Percentiles rank a stretch among this genome's conserved stretches.
Evolutionary conservation across 2,113 vertebrate species (phyloP).

Genomic region (Phylloscopus trochiloides): DNA sequence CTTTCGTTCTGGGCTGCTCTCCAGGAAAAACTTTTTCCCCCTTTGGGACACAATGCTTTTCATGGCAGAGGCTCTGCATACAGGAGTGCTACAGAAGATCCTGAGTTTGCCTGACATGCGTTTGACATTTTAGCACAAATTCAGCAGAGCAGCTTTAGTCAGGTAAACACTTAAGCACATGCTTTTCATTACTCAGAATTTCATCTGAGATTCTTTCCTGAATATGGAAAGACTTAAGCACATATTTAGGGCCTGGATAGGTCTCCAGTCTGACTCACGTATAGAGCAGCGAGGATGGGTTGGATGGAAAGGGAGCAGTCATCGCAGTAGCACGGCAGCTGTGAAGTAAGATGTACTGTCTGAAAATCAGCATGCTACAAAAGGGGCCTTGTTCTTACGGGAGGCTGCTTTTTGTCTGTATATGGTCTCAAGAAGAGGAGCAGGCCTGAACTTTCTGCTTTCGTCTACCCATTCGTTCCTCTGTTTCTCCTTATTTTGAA

Average conservation of each 20-base stretch:
- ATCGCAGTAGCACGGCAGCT: fast-evolving
- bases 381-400: background rate
- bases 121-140: slow-evolving; percentile 3
- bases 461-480: background rate
- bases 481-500: background rate
- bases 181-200: slow-evolving; percentile 18
- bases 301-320: slow-evolving; percentile 5
- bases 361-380: background rate
- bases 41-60: background rate
- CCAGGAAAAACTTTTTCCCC: background rate
- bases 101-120: background rate
- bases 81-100: background rate
- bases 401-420: background rate
- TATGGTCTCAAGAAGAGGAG: background rate
- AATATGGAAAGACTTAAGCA: slow-evolving; percentile 19
- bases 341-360: background rate
- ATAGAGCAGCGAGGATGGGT: background rate
- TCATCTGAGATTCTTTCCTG: background rate
- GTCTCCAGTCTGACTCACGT: background rate
- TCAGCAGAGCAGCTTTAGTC: background rate
- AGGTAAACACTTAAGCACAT: slow-evolving; percentile 39
- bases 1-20: background rate
- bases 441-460: background rate
- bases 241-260: background rate
- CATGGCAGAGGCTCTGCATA: background rate